A percentile compares a stretch with the other conserved stretches of the same genome.
Evolutionary conservation across 2,888 invertebrate species (phyloP).

Genomic region (Watsonalla binaria): DNA sequence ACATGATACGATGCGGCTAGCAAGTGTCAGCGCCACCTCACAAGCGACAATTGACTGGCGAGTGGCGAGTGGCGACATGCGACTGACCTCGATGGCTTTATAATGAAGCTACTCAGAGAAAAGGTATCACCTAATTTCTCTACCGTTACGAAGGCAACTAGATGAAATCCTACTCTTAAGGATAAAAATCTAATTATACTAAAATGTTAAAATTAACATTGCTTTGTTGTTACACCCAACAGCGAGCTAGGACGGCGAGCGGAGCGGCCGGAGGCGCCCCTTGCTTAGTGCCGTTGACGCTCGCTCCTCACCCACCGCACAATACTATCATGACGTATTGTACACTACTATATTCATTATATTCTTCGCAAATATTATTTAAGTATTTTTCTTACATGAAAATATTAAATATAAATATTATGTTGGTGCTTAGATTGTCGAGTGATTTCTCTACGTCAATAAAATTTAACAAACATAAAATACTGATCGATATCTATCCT

Average conservation of each 20-base stretch:
- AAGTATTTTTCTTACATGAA: conserved; percentile 45
- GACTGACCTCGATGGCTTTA: conserved; percentile 49
- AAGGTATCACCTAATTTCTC: conserved; percentile 73
- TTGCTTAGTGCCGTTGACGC: conserved; percentile 63
- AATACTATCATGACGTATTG: conserved; percentile 26
- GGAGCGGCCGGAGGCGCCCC: conserved; percentile 23
- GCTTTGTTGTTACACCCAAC: conserved; percentile 63
- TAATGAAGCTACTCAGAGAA: conserved; percentile 71
- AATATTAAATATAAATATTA: conserved; percentile 44
- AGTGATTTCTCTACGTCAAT: conserved; percentile 48
- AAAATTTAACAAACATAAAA: conserved; percentile 54
- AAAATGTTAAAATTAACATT: conserved; percentile 78
- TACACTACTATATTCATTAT: conserved; percentile 25
- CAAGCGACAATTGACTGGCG: conserved; percentile 66
- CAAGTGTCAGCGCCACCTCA: conserved; percentile 55
- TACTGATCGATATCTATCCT: conserved; percentile 52
- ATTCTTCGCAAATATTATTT: conserved; percentile 30
- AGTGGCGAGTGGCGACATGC: conserved; percentile 36
- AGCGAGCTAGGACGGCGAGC: conserved; percentile 35
- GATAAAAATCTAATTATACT: conserved; percentile 76
- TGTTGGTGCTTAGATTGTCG: conserved; percentile 66
- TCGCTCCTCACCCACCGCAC: conserved; percentile 15
- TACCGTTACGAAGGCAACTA: conserved; percentile 77
- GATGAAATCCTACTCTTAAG: conserved; percentile 77
- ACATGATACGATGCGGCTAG: conserved; percentile 57